These are phyloP conservation scores for Spodoptera littoralis DNA, from an alignment of 2,888 invertebrate species.

Conservation along the genomic window DNA sequence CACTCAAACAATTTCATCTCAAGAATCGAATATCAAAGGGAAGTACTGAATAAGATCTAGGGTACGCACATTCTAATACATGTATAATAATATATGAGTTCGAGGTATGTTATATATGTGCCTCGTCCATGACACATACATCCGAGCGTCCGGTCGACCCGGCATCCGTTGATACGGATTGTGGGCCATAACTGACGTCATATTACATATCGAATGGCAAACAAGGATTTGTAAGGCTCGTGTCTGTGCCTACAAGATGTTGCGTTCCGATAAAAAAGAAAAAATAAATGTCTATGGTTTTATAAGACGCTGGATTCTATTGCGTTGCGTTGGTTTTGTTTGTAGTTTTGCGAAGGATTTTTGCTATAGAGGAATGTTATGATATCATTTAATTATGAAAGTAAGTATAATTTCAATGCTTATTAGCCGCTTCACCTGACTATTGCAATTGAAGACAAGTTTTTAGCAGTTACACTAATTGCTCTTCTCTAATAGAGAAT, in stretches of 20 bases:
- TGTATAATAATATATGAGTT: slow-evolving; percentile 5
- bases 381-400: too few relatives aligned
- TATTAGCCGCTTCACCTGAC: too few relatives aligned
- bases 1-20: slow-evolving; percentile 21
- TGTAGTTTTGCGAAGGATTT: too few relatives aligned
- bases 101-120: slow-evolving; percentile 19
- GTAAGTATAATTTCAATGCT: too few relatives aligned
- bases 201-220: slow-evolving; percentile 43
- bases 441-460: too few relatives aligned
- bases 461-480: too few relatives aligned
- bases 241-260: slow-evolving; percentile 27
- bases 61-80: slow-evolving; percentile 4
- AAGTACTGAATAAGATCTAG: slow-evolving; percentile 34
- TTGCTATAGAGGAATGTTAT: too few relatives aligned
- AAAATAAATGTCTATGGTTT: background rate
- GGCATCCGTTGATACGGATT: slow-evolving; percentile 49
- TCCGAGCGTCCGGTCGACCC: slow-evolving; percentile 43
- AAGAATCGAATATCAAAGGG: slow-evolving; percentile 40
- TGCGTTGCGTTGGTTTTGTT: too few relatives aligned
- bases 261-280: slow-evolving; percentile 13
- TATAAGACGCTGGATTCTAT: too few relatives aligned
- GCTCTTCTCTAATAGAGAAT: too few relatives aligned
- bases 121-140: slow-evolving; percentile 42
- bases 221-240: slow-evolving; percentile 40
- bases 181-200: slow-evolving; percentile 31